These are phyloP conservation scores for Chiroxiphia lanceolata DNA, from an alignment of 2,797 vertebrate genomes.

Conservation along the genomic window DNA sequence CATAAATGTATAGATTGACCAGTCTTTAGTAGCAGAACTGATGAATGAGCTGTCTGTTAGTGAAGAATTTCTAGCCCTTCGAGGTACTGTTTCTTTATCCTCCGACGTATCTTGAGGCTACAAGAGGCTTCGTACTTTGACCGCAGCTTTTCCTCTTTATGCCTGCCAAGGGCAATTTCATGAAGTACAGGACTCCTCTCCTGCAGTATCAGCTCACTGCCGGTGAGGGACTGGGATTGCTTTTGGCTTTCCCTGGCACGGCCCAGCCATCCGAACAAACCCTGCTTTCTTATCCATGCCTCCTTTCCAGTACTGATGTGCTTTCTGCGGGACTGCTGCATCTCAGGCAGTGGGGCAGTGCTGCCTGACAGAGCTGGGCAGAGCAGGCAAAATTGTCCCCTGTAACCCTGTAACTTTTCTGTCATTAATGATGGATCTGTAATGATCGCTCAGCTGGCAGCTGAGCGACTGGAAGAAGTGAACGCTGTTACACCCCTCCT, in stretches of 20 bases:
- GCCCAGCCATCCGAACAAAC: background rate
- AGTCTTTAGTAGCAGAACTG: background rate
- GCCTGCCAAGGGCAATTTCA: background rate
- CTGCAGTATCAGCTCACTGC: background rate
- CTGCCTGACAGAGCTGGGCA: background rate
- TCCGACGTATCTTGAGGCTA: background rate
- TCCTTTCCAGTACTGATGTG: background rate
- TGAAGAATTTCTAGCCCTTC: background rate
- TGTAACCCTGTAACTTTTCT: rapidly evolving
- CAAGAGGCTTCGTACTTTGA: background rate
- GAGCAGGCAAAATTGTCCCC: too few species aligned
- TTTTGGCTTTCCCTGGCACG: background rate
- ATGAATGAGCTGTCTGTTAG: background rate
- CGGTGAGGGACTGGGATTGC: background rate
- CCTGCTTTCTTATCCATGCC: background rate
- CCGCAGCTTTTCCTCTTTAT: background rate
- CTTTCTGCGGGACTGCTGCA: background rate
- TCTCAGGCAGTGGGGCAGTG: rapidly evolving
- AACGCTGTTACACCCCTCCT: background rate
- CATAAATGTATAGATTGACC: background rate
- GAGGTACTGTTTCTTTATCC: background rate
- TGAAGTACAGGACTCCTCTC: background rate
- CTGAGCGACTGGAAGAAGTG: background rate
- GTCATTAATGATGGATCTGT: background rate
- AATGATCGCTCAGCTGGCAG: too few species aligned